phyloP scores from a whole-genome alignment of 2,113 vertebrate species.

The Dasyornis broadbenti region DNA sequence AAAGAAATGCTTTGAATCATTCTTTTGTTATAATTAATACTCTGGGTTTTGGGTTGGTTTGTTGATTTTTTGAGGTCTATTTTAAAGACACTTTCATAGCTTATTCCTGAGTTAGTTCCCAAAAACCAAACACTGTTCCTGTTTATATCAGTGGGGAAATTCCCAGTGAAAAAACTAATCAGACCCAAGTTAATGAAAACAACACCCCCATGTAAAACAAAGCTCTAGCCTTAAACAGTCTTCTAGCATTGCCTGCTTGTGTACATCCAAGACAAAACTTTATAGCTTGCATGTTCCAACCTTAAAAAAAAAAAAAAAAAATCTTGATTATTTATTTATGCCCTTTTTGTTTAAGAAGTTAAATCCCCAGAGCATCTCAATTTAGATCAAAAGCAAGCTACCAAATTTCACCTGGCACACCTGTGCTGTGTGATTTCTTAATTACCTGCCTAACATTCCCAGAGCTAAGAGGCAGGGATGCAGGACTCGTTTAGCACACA shows the following conservation, averaged over 20 bases:
- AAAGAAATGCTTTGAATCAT: neutral
- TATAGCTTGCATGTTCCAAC: conserved; percentile 67
- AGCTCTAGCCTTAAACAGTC: conserved; percentile 21
- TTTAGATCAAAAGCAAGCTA: conserved; percentile 81
- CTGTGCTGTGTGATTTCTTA: conserved; percentile 76
- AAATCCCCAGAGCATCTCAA: conserved; percentile 82
- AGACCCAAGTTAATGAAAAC: conserved; percentile 25
- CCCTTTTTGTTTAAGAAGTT: conserved; percentile 80
- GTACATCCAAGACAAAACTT: conserved; percentile 64
- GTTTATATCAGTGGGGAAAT: conserved; percentile 48
- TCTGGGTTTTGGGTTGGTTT: neutral
- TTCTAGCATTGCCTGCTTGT: conserved; percentile 23
- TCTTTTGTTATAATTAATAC: neutral
- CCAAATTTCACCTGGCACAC: conserved; percentile 80
- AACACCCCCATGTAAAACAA: neutral
- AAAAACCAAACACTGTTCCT: conserved; percentile 29
- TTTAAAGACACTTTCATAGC: conserved; percentile 3
- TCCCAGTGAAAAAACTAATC: conserved; percentile 40
- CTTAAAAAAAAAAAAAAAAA: conserved; percentile 41
- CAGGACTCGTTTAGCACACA: conserved; percentile 27
- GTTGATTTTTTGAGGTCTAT: neutral
- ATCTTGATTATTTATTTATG: conserved; percentile 78
- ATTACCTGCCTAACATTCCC: conserved; percentile 73
- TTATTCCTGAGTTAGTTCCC: neutral
- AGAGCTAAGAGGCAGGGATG: conserved; percentile 49